Base-by-base conservation (phyloP, 2,113 vertebrate genomes). In the Peucedramus taeniatus region DNA sequence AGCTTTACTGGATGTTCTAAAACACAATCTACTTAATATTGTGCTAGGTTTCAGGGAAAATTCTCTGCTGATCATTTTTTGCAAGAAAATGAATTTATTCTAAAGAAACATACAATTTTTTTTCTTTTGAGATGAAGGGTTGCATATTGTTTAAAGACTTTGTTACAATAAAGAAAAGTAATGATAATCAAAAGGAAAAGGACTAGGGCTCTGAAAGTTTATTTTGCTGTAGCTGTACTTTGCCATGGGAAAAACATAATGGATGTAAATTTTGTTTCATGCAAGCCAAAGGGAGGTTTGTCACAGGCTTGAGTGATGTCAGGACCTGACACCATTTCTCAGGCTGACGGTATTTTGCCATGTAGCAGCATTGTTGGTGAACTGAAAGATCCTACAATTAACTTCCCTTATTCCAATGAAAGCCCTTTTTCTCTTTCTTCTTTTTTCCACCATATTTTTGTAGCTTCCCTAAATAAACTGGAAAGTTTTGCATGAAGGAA, bases 1-100 rank as follows among this genome's bases (percentile, higher is more conserved):
- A 94, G 42, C 23, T 93, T 97, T 97, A 95, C 63, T 95, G 76
- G 47, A 83, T 96, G 89, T 91, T 97, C 74, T 92, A 94, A 95
- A 97, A 56, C 18, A 95, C 42, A 44, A 53, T 89, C 85, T 96
- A 81, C 49, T 94, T 96, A 96, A 95, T 89, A 91, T 31, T 77
- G 65, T 63, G 65, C 78, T 92, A 77, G 60, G 50, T 90, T 92
- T 86, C 59, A 60, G 68, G 17, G 83, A 39, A 54, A 79, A 83
- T 35, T 82, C 94, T 97, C 91, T 87, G 26, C 56, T 90, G 76
- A 94, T 90, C 40, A 56, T 76, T 85, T 16, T 72, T 78, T 69
- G 66, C 30, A 74, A 77, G 47, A 94, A 92, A 97, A 94, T 49
- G 57, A n/a, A 95, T 94, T 97, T 91, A 94, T 86, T 96, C 61